Evolutionary conservation across 92 coral and sea anemone genomes (phyloP).

Genomic region (Nematostella vectensis): DNA sequence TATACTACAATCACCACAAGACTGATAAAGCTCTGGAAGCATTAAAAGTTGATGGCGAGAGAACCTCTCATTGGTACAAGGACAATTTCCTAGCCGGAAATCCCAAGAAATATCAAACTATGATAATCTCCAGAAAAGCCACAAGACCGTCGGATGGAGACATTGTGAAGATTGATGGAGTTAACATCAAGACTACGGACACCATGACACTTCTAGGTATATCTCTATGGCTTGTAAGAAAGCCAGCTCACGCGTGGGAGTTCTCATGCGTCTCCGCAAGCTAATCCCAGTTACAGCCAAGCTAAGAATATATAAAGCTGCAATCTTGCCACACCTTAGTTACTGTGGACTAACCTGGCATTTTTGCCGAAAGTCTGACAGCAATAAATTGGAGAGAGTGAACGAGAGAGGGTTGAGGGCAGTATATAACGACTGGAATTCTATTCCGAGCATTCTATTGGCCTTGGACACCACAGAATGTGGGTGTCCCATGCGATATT

Average conservation of each 20-base stretch:
- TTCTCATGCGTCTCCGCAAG: slow-evolving; percentile 29
- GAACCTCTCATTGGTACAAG: slow-evolving; percentile 28
- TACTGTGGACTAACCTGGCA: slow-evolving; percentile 33
- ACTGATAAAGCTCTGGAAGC: slow-evolving; percentile 10
- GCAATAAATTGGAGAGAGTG: slow-evolving; percentile 25
- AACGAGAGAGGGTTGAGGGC: slow-evolving; percentile 45
- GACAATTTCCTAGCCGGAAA: slow-evolving; percentile 43
- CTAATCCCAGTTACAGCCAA: slow-evolving; percentile 34
- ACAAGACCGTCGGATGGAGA: too few species aligned
- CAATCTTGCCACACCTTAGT: slow-evolving; percentile 30
- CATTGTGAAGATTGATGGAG: too few species aligned
- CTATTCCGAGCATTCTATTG: too few species aligned
- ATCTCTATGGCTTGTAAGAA: slow-evolving; percentile 24
- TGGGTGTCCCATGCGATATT: too few species aligned
- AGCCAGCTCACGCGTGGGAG: slow-evolving; percentile 33
- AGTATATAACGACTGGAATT: slow-evolving; percentile 36
- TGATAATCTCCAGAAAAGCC: too few species aligned
- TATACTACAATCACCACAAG: slow-evolving; percentile 20
- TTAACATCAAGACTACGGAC: slow-evolving; percentile 13
- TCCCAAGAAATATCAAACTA: slow-evolving; percentile 35
- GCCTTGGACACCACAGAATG: too few species aligned
- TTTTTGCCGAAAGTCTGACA: slow-evolving; percentile 25
- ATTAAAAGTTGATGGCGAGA: slow-evolving; percentile 17
- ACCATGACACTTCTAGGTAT: slow-evolving; percentile 23
- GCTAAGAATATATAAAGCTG: slow-evolving; percentile 36